Evolutionary conservation across 2,113 vertebrate species (phyloP).

Genomic region (Cricetomys ansorgei): DNA sequence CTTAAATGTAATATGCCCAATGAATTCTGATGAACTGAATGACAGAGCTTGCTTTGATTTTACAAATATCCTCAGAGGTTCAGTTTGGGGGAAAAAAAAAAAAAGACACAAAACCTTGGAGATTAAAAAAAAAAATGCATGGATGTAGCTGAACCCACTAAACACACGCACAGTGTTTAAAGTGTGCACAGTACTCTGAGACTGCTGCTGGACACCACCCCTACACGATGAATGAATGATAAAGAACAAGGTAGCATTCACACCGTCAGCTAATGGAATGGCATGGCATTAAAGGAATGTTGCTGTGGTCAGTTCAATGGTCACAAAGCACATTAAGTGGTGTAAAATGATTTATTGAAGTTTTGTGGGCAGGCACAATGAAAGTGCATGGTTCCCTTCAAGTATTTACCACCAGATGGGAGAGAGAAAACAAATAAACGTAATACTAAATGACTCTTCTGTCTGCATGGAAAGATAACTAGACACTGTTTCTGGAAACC

Average conservation of each 20-base stretch:
- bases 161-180: background rate
- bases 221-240: background rate
- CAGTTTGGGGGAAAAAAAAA: background rate
- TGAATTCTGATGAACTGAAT: background rate
- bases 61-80: background rate
- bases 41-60: background rate
- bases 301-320: background rate
- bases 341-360: background rate
- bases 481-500: slow-evolving; percentile 48
- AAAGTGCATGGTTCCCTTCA: slow-evolving; percentile 4
- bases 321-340: background rate
- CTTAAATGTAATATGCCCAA: background rate
- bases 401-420: background rate
- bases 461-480: slow-evolving; percentile 11
- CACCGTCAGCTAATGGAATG: background rate
- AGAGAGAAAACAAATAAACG: slow-evolving; percentile 42
- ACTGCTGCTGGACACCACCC: background rate
- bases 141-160: background rate
- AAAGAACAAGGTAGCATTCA: background rate
- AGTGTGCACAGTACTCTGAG: background rate
- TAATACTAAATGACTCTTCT: background rate
- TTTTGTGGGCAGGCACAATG: slow-evolving; percentile 25
- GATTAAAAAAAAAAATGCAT: background rate
- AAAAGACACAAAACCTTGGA: background rate
- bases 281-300: background rate